phyloP scores from a whole-genome alignment of 2,797 vertebrate species.

The Muscicapa striata region DNA sequence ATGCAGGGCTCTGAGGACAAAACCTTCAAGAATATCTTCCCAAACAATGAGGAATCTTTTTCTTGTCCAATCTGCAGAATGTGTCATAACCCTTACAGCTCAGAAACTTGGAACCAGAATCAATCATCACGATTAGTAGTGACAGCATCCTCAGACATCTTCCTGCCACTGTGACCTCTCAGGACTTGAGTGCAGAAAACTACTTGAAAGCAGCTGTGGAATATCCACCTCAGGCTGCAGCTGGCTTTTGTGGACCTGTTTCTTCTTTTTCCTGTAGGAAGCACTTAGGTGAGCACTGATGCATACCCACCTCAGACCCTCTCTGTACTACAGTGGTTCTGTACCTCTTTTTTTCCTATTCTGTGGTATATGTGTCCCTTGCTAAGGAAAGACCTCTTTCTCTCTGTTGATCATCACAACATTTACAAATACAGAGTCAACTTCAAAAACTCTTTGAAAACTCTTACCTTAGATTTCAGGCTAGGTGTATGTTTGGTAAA shows the following conservation, averaged over 20 bases:
- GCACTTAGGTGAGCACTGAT: not conserved
- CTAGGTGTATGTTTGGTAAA: not conserved
- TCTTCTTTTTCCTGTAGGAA: not conserved
- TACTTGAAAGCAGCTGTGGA: not conserved
- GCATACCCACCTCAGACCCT: not conserved
- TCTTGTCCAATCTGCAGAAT: not conserved
- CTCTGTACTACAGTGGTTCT: not conserved
- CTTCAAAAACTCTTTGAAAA: not conserved
- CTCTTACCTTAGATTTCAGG: not conserved
- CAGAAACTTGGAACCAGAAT: not conserved
- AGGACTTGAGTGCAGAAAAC: not conserved
- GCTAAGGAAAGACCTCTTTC: not conserved
- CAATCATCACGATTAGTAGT: rapidly evolving
- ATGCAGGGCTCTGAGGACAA: not conserved
- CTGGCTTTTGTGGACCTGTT: not conserved
- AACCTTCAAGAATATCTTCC: not conserved
- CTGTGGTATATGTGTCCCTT: not conserved
- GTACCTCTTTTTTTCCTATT: not conserved
- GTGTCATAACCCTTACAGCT: not conserved
- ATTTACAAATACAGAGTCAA: not conserved
- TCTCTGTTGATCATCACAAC: not conserved
- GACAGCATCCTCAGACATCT: not conserved
- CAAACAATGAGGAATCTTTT: not conserved
- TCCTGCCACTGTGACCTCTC: not conserved
- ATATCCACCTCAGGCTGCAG: not conserved